Base-by-base conservation (phyloP, 1,140 invertebrate genomes). In the Psilanteris sp. region DNA sequence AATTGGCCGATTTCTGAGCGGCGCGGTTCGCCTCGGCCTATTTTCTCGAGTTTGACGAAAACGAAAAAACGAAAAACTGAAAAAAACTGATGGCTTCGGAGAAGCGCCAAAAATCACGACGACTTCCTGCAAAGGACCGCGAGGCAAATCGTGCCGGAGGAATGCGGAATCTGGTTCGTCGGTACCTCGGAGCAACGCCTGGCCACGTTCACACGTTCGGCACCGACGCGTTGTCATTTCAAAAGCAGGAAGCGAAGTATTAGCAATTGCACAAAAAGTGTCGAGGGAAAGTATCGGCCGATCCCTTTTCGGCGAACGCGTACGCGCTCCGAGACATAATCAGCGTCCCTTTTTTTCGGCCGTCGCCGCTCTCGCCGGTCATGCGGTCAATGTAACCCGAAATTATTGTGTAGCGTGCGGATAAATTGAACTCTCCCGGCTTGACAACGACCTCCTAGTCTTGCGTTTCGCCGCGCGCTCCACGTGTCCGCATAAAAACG, bases 271-370 rank as follows among this genome's bases (percentile, higher is more conserved):
- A 36, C 68, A 73, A 73, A 73, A 73, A 73, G 59, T 64, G 27
- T 34, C 59, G 39, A 20, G 15, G 14, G 52, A 59, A 52, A 59
- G 52, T 59, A 55, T 18, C 5, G 1, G 62, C 29, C 41, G 7
- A 27, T 16, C 20, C 36, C 9, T 39, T 50, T 71, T 71, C 55
- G 54, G 34, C 22, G 64, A 68, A 67, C 29, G 36, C 36, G 26
- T 44, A 34, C 13, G 27, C 74, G 77, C 75, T 76, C 61, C 78
- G 77, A 80, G 80, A 78, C 77, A 66, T 77, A 82, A 84, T 83
- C 80, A 75, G 26, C 59, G 72, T 79, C 64, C 62, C 27, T 73
- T 68, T 78, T 50, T 59, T 66, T 73, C 24, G n/a, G n/a, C 26
- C 10, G 10, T 8, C 16, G 1, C 7, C 1, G 1, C 34, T 68